Evolutionary conservation across 2,797 vertebrate species (phyloP), one percentile per base, ranked within the genome.

Genomic region (Tokudaia tokunoshimensis): DNA sequence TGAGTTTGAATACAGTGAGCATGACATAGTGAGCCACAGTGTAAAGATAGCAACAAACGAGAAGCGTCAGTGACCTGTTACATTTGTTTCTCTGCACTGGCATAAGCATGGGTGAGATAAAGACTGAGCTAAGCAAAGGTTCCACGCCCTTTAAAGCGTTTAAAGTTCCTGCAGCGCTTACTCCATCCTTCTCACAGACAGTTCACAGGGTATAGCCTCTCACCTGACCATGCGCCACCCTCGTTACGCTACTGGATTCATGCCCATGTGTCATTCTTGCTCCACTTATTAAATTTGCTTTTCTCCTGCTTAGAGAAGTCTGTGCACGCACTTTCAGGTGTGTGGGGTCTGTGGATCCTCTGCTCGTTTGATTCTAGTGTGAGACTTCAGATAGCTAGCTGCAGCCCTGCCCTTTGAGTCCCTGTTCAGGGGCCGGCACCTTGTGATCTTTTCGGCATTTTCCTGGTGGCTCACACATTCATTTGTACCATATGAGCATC

Each of bases 191-290:
- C 76, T 93, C 52, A n/a, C 85, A 65, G 76, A 81, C 65, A 67
- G 1, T 44, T 0, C 0, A 1, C 19, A 29, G 26, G 19, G 3
- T 24, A 7, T 31, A 78, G 59, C 52, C 1, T 78, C 0, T 31
- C 41, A 4, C 44, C 41, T 61, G 74, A 78, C 63, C 26, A 70
- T 22, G 6, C 34, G 9, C 44, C 44, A 4, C 55, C 79, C 84
- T 63, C 74, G n/a, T 83, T 85, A 31, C 26, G 41, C 59, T 65
- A 12, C 63, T 47, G 4, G 14, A 24, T 67, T 59, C 75, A 11
- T 14, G 34, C 17, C 2, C 92, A 37, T n/a, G 65, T 92, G 82
- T 83, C 78, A 81, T 52, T n/a, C 80, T 52, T 12, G 0, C 24
- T 47, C 74, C 78, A 26, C 65, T 84, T 78, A 50, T 31, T 79